Evolutionary conservation across 2,113 vertebrate genomes (phyloP).

Genomic region (Litocranius walleri): DNA sequence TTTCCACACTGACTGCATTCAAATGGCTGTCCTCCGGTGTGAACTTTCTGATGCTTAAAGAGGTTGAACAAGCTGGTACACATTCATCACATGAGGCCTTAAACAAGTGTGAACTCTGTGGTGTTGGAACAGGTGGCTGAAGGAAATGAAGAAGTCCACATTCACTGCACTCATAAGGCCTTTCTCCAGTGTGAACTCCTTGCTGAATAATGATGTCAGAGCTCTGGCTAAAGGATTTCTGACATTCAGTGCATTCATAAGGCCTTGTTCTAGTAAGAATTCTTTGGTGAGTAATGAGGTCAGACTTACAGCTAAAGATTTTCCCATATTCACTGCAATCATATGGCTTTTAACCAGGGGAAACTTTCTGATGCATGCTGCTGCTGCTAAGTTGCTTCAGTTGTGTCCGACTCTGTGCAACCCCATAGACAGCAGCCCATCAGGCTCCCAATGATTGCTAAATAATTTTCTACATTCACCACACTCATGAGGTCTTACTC

Average conservation of each 20-base stretch:
- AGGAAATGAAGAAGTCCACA: neutral
- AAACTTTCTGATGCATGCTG: neutral
- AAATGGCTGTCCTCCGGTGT: neutral
- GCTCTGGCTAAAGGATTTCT: constrained; percentile 6
- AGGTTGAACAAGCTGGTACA: neutral
- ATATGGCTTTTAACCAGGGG: neutral
- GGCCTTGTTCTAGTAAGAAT: neutral
- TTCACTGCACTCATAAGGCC: neutral
- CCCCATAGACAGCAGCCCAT: too few relatives aligned
- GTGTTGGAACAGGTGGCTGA: neutral
- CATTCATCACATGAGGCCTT: neutral
- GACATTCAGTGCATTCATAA: neutral
- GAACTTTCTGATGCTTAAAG: neutral
- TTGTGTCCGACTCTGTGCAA: too few relatives aligned
- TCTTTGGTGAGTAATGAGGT: neutral
- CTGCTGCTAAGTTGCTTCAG: too few relatives aligned
- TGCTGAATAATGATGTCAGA: neutral
- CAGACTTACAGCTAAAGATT: neutral
- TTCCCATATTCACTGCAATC: neutral
- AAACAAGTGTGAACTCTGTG: neutral
- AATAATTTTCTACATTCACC: neutral
- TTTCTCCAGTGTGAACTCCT: neutral
- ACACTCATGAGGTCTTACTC: neutral
- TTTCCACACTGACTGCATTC: neutral
- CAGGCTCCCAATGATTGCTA: neutral